Base-by-base conservation (phyloP, 2,797 vertebrate species). In the Rhinella marina region DNA sequence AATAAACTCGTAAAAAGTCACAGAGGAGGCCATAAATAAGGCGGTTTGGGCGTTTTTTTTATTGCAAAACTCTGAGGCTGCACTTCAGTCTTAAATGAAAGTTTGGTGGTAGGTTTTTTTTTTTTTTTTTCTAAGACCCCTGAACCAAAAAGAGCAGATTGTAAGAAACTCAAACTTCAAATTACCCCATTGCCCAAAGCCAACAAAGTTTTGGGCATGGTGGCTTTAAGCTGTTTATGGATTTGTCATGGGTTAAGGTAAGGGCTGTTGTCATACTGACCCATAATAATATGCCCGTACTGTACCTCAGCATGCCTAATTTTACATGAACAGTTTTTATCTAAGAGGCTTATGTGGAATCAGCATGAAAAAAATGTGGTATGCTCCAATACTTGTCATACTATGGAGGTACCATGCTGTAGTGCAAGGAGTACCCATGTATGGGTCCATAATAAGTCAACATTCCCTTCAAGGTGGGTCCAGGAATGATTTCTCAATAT, bases 31-130 rank as follows among this genome's bases (percentile, higher is more conserved):
- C 82, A 88, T 88, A 90, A 92, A 91, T 85, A 85, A 85, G 62
- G 19, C 6, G 72, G 16, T 73, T 89, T 90, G 90, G 79, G 89
- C n/a, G 88, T 90, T 90, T 90, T 90, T 90, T 90, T 91, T 91
- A 87, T 84, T 87, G 80, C 88, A 85, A 88, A 91, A 84, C 73
- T 72, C 85, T 79, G 48, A 77, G 85, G 90, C 87, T 90, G 90
- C 89, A 85, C 54, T 19, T 80, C 3, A 4, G 16, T 56, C 25
- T 29, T 48, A 50, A 75, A 17, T 80, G 19, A 19, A 59, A 29
- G 25, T 17, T 61, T 19, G 21, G 25, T 57, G 41, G 41, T 41
- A 41, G 41, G 41, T 41, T 5, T 6, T 32, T 1, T 32, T 32
- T 0, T 41, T 3, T 41, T 41, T 16, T 17, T 25, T 78, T 57